Evolutionary conservation across 2,888 invertebrate species (phyloP), one percentile per base, ranked within the genome.

Genomic region (Leptodirus hochenwartii): DNA sequence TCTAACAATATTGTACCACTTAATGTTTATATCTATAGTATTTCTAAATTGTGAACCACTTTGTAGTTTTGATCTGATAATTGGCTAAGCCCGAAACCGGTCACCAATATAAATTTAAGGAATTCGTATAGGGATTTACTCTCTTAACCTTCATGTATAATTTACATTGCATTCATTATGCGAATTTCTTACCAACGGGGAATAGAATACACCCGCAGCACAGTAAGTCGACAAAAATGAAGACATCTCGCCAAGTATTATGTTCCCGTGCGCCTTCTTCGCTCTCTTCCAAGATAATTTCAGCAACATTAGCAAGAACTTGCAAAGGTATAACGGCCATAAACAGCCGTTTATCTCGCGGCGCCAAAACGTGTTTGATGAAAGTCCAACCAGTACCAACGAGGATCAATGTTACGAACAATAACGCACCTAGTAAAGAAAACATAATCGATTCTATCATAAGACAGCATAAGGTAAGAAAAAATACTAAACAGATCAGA

Each of bases 361-460:
- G 91, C 0, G 91, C 84, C 14, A 98, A 62, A 40, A 98, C 87
- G 53, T 95, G 90, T 50, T 96, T 96, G 43, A 98, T 90, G 51
- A 96, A 98, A 22, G 93, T 91, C 90, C 95, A 98, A 0, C 98
- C 98, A 4, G 96, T 93, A 26, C 96, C 96, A 41, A 98, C 87
- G 8, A 98, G 64, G 8, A 96, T 80, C 40, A 98, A 80, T 0
- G 93, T 93, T 34, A 95, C 88, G 50, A 98, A 96, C 29, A 98
- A 59, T 25, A 98, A 74, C 0, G 90, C 85, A 8, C 25, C 20
- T 20, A 20, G 6, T 20, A 20, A 6, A 20, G n/a, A 20, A 8
- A 20, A 20, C 20, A 20, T 8, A 8, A 20, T 8, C 6, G 6
- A 20, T 8, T 20, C 6, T 20, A 20, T 20, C n/a, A 8, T 20